Percentiles rank a stretch among this genome's conserved stretches.
Evolutionary conservation across 2,888 invertebrate species (phyloP).

Genomic region (Drosophila subquinaria): DNA sequence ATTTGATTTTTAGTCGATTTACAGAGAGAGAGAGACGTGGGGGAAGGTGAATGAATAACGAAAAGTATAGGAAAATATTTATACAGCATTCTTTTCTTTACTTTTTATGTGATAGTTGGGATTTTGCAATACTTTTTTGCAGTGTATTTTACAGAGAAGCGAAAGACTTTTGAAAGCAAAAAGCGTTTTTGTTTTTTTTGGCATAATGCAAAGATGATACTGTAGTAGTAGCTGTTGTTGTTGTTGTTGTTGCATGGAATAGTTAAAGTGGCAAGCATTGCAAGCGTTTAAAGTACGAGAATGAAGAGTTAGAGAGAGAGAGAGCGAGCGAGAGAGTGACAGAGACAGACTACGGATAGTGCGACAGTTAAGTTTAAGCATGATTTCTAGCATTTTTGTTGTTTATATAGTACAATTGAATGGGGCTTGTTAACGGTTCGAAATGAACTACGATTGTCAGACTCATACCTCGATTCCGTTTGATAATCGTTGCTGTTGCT

Average conservation of each 20-base stretch:
- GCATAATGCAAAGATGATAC: constrained; percentile 44
- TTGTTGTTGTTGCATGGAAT: constrained; percentile 54
- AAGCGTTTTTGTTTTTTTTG: constrained; percentile 38
- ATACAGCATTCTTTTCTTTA: constrained; percentile 64
- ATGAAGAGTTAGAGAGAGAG: constrained; percentile 25
- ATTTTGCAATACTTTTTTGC: constrained; percentile 30
- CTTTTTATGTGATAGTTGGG: constrained; percentile 29
- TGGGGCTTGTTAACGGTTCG: constrained; percentile 14
- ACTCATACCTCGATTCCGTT: constrained; percentile 80
- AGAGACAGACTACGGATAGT: constrained; percentile 65
- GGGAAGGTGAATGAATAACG: constrained; percentile 79
- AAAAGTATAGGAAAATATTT: constrained; percentile 75
- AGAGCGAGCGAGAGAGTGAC: constrained; percentile 15
- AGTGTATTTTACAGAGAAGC: constrained; percentile 50
- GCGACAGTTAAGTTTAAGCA: constrained; percentile 73
- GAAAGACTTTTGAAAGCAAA: constrained; percentile 54
- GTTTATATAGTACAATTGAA: constrained; percentile 37
- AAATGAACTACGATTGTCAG: constrained; percentile 6
- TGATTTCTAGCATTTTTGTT: constrained; percentile 68
- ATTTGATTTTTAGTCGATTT: constrained; percentile 43
- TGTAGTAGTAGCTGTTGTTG: constrained; percentile 20
- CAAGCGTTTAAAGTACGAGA: constrained; percentile 44
- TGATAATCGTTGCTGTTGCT: constrained; percentile 51
- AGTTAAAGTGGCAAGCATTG: constrained; percentile 45
- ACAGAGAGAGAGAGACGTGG: constrained; percentile 51